Evolutionary conservation across 2,888 invertebrate species (phyloP), one percentile per base, ranked within the genome.

Genomic region (Entomobrya multifasciata): DNA sequence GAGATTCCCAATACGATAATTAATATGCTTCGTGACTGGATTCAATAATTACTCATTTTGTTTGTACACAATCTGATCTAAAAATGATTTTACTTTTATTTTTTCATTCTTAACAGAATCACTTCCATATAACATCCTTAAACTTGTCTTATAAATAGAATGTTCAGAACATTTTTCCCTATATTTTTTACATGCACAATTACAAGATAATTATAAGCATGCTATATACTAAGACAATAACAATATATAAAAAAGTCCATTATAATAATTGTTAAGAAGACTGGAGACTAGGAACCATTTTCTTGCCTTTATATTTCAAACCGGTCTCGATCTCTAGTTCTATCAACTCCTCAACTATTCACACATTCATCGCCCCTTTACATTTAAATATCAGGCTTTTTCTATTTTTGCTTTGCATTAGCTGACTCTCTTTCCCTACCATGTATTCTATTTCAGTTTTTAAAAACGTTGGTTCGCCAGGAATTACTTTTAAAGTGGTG

Each of bases 201-300:
- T 36, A 36, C 4, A 6, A 36, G 4, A 36, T 36, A 36, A 36
- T 36, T 6, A 36, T 36, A 36, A 36, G 36, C 36, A 36, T 36
- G 36, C 36, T 67, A 67, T 20, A 67, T 41, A 67, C 36, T 20
- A 67, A 20, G 41, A 67, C 11, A 44, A 67, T 67, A 67, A 67
- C 67, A 67, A 67, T 67, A 67, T 67, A 67, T 44, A 67, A 67
- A 67, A 62, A 67, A 67, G 67, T 67, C 67, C 20, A 67, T 67
- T 62, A 62, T 36, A 49, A 47, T n/a, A 70, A 41, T 49, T 36
- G 27, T 49, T 74, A 49, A 49, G 74, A 74, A 74, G 67, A 80
- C 80, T 80, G 80, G 55, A 49, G 80, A 80, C 80, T 80, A 80
- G 80, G 65, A 80, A 65, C 67, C 80, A 30, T 80, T 67, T 30